Evolutionary conservation across 2,113 vertebrate genomes (phyloP), one percentile per base, ranked within the genome.

Genomic region (Geococcyx californianus): DNA sequence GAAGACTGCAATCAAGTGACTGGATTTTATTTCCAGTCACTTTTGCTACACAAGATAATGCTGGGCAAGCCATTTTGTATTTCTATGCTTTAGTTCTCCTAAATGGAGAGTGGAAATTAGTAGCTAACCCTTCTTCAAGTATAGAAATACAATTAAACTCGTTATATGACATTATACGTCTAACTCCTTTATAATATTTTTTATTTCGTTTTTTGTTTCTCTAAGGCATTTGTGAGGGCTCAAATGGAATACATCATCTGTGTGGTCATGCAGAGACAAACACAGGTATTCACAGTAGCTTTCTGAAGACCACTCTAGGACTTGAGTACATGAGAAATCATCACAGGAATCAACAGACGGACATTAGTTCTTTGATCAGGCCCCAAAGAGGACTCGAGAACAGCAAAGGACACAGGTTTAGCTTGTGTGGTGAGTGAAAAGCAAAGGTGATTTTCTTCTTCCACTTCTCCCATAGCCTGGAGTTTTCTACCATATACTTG

Each of bases 151-250:
- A 89, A 69, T 59, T 5, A 62, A 84, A 74, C 8, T 23, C 13
- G 6, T 45, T 70, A 4, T 69, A 73, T 62, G 4, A 2, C 7
- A 49, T 12, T 29, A 23, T 17, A 4, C 16, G 3, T 63, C 16
- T 38, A 76, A 58, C 5, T 60, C 3, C 4, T 83, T 88, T 62
- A 58, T 16, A 1, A 13, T 38, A 16, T 21, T 64, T 87, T 68
- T 38, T 10, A 10, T 74, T 75, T 64, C n/a, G 0, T 75, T 73
- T 64, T 80, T 28, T 80, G 2, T 59, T 67, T 76, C 29, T 63
- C 9, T 78, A 34, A 59, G 26, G 15, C 73, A 51, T 38, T 62
- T 0, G 3, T 21, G 2, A 7, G 8, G 1, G 3, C 9, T 83
- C 11, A 51, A 58, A 84, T 5, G 55, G 40, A 56, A 10, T 62